phyloP scores from a whole-genome alignment of 2,113 vertebrate genomes.

The Colius striatus region DNA sequence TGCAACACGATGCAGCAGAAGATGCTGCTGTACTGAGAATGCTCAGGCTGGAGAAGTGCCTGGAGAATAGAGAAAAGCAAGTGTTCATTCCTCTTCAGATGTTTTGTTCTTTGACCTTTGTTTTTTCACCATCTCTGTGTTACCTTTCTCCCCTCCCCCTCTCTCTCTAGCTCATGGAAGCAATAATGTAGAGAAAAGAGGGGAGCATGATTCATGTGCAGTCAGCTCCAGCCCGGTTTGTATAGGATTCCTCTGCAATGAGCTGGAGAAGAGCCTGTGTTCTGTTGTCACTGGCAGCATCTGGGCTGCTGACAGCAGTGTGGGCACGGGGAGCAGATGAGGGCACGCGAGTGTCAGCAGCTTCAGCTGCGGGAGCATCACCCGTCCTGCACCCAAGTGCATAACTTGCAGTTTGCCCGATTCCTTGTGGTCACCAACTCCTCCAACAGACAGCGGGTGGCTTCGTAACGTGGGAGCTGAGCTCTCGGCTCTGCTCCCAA shows the following conservation, averaged over 20 bases:
- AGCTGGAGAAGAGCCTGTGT: not conserved
- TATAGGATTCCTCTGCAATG: not conserved
- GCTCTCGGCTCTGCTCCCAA: not conserved
- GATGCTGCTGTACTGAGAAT: not conserved
- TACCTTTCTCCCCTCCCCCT: not conserved
- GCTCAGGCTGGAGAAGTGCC: not conserved
- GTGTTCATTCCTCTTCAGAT: not conserved
- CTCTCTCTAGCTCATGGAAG: not conserved
- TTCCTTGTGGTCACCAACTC: not conserved
- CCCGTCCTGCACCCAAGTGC: not conserved
- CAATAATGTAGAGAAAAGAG: not conserved
- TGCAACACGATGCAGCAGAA: not conserved
- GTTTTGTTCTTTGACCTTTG: constrained; percentile 36
- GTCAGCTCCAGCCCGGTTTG: not conserved
- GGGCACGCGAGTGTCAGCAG: not conserved
- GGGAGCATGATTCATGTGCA: not conserved
- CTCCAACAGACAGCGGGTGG: not conserved
- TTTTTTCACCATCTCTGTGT: not conserved
- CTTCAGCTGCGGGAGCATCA: not conserved
- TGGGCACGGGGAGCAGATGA: not conserved
- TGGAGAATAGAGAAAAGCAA: not conserved
- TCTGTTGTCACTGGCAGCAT: not conserved
- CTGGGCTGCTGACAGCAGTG: not conserved
- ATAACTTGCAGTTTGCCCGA: not conserved
- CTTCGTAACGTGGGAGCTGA: not conserved